Conservation (phyloP, 1,140 invertebrate genomes). For the Aphelinus certus region DNA sequence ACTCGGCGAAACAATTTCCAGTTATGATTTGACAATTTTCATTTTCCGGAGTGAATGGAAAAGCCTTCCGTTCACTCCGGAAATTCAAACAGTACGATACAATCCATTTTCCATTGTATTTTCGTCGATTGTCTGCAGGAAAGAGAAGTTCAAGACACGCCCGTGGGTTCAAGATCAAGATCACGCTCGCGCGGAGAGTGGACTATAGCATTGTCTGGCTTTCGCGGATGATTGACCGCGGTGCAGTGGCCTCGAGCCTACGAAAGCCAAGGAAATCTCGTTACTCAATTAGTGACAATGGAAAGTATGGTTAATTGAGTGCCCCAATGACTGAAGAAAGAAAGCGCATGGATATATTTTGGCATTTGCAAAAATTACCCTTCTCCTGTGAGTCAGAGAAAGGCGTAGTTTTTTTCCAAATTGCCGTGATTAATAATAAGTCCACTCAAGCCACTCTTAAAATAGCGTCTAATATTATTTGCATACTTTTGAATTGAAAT, state of each 20-base stretch:
- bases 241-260: constrained; percentile 4
- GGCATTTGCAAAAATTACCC: constrained; percentile 12
- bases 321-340: constrained; percentile 4
- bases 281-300: constrained; percentile 26
- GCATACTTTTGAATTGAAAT: too few relatives aligned
- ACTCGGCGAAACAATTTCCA: too few relatives aligned
- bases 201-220: constrained; percentile 19
- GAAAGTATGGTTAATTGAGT: constrained; percentile 27
- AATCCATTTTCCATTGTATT: constrained; percentile 10
- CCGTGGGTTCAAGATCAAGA: constrained; percentile 46
- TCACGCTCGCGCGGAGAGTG: constrained; percentile 35
- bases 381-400: constrained; percentile 16
- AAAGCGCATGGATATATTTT: constrained; percentile 17
- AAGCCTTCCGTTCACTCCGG: neutral
- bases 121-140: constrained; percentile 2
- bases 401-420: constrained; percentile 2
- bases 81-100: too few relatives aligned
- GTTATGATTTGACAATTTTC: too few relatives aligned
- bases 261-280: constrained; percentile 22
- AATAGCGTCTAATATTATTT: too few relatives aligned
- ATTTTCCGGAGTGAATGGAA: too few relatives aligned
- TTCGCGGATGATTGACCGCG: constrained; percentile 11
- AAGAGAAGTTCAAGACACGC: neutral
- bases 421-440: neutral
- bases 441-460: too few relatives aligned